Evolutionary conservation across 2,113 vertebrate genomes (phyloP).

Genomic region (Phalacrocorax carbo): DNA sequence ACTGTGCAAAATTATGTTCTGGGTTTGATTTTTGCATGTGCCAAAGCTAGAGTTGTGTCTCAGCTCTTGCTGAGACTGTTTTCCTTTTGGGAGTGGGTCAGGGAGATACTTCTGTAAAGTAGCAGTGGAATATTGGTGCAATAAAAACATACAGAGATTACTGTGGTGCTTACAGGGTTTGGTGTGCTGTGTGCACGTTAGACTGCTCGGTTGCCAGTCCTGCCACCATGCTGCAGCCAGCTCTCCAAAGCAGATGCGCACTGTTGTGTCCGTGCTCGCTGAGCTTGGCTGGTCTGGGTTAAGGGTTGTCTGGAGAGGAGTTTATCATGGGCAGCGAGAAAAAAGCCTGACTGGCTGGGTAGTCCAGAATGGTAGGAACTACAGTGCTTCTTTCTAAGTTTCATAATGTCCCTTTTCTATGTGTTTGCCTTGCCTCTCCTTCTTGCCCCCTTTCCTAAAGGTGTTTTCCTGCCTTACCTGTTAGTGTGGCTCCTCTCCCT

Average conservation of each 20-base stretch:
- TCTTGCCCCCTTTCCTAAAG: not conserved
- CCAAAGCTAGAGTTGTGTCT: not conserved
- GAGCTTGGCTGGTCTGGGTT: not conserved
- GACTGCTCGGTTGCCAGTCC: not conserved
- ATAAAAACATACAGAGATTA: fast-evolving
- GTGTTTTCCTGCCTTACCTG: not conserved
- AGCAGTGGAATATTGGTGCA: not conserved
- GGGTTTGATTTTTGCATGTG: not conserved
- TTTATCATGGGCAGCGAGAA: not conserved
- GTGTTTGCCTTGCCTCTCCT: not conserved
- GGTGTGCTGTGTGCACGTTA: not conserved
- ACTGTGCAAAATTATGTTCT: not conserved
- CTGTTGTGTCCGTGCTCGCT: fast-evolving
- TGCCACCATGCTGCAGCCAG: not conserved
- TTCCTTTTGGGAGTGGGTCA: not conserved
- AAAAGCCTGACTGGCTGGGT: not conserved
- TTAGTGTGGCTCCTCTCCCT: not conserved
- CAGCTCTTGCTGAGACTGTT: not conserved
- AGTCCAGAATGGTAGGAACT: not conserved
- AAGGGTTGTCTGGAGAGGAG: not conserved
- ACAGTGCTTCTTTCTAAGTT: not conserved
- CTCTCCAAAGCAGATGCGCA: not conserved
- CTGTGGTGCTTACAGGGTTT: not conserved
- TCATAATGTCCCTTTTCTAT: not conserved
- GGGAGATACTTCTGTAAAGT: not conserved